A percentile compares a stretch with the other conserved stretches of the same genome.
These are phyloP conservation scores for Fistularia commersonii DNA, from an alignment of 2,797 vertebrate species.

Conservation along the genomic window DNA sequence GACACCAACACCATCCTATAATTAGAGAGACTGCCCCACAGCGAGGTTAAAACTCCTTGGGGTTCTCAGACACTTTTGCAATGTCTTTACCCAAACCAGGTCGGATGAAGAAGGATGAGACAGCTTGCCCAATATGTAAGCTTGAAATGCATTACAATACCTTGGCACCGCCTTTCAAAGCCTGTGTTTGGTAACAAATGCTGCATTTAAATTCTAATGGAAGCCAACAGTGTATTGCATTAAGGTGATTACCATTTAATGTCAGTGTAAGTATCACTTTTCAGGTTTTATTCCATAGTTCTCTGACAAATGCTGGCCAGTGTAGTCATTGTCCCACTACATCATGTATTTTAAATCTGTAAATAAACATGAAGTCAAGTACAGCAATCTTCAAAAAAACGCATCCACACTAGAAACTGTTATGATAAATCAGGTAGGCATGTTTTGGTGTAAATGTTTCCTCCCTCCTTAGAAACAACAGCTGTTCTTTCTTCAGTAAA, in stretches of 20 bases:
- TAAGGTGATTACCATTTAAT: conserved; percentile 59
- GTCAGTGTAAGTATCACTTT: conserved; percentile 53
- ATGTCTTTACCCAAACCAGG: conserved; percentile 26
- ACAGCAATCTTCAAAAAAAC: no score
- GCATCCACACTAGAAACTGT: no score
- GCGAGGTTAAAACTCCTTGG: conserved; percentile 24
- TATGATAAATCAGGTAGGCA: no score
- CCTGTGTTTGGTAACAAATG: conserved; percentile 65
- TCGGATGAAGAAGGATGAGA: conserved; percentile 45
- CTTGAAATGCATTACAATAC: conserved; percentile 69
- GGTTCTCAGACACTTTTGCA: conserved; percentile 30
- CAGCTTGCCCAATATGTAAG: conserved; percentile 38
- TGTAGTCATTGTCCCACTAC: conserved; percentile 5
- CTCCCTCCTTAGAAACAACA: conserved; percentile 54
- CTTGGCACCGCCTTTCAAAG: conserved; percentile 57
- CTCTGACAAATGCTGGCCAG: conserved; percentile 17
- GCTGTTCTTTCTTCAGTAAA: conserved; percentile 54
- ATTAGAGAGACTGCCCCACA: conserved; percentile 39
- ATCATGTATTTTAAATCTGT: conserved; percentile 15
- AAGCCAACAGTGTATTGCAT: conserved; percentile 44
- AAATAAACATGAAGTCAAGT: background rate
- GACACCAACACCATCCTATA: conserved; percentile 54
- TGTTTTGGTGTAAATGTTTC: conserved; percentile 35
- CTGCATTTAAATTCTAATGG: conserved; percentile 69
- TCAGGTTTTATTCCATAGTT: conserved; percentile 26